Percentiles rank a stretch among this genome's conserved stretches.
phyloP scores from a whole-genome alignment of 2,797 vertebrate species.

The Rhyacichthys aspro region DNA sequence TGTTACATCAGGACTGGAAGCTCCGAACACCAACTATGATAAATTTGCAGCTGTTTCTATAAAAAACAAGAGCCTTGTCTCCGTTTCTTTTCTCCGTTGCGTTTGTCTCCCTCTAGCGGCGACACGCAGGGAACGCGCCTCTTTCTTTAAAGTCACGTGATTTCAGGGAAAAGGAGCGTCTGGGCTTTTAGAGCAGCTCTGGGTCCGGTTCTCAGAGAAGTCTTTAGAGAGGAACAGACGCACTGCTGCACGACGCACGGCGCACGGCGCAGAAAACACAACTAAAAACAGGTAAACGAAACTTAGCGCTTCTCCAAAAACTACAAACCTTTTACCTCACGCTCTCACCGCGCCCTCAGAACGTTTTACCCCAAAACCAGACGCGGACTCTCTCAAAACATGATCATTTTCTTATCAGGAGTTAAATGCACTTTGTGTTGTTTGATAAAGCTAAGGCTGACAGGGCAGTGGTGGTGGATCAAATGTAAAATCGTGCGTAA shows the following conservation, averaged over 20 bases:
- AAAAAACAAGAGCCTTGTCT: too few relatives aligned
- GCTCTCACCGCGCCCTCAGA: not conserved
- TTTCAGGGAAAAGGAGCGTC: slow-evolving; percentile 79
- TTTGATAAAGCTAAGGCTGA: too few relatives aligned
- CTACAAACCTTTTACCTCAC: not conserved
- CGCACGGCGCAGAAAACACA: slow-evolving; percentile 33
- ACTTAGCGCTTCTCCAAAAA: slow-evolving; percentile 42
- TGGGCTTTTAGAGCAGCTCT: not conserved
- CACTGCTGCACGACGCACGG: not conserved
- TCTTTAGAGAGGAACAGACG: not conserved
- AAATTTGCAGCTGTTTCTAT: too few relatives aligned
- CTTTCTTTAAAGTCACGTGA: slow-evolving; percentile 76
- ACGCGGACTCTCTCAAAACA: not conserved
- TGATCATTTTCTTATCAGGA: not conserved
- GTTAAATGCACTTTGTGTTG: not conserved
- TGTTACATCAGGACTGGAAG: too few relatives aligned
- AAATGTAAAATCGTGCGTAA: not conserved
- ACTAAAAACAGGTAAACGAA: slow-evolving; percentile 63
- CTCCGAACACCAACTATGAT: too few relatives aligned
- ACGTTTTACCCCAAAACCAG: not conserved
- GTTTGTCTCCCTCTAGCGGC: slow-evolving; percentile 45
- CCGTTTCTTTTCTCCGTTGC: too few relatives aligned
- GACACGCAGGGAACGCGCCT: fast-evolving
- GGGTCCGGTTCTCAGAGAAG: not conserved
- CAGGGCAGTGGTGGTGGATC: too few relatives aligned